Base-by-base conservation (phyloP, 2,113 vertebrate species). In the Mola mola region DNA sequence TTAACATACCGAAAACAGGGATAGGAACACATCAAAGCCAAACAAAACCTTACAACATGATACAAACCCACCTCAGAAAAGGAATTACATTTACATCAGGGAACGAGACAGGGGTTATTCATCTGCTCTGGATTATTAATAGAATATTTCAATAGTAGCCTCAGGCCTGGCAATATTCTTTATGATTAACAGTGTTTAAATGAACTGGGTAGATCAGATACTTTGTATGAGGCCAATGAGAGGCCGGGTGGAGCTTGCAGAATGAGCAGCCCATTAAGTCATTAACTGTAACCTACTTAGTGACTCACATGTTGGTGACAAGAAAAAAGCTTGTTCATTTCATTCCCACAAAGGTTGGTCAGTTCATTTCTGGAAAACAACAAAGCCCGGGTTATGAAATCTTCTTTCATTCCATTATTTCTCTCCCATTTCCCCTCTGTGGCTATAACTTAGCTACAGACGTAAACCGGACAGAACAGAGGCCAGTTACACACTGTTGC, bases 201-300 rank as follows among this genome's bases (percentile, higher is more conserved):
- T 69, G 49, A 60, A 42, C 61, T 63, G 48, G 58, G 52, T 61
- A 34, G 67, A 42, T 73, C 47, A 70, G 42, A 59, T 37, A 42
- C 29, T 66, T 40, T 64, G 55, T 64, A 25, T 36, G 19, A 66
- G 48, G 60, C 40, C 24, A 49, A 19, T 37, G 34, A 63, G 68
- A 81, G 68, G 68, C 57, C 72, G 62, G 48, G 34, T 47, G 60
- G 64, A 67, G 41, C 70, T 67, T 11, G 37, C 49, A 63, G 43
- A 31, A 41, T 20, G 57, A 42, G 69, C 44, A 70, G 70, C 71
- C 76, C 79, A 84, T 87, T 80, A 67, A 73, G 79, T 80, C 38
- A 65, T 82, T 76, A 82, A 74, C 74, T 76, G 56, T 72, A 83
- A 81, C 79, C 77, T 72, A 60, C 75, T 86, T 84, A 82, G 79